These are phyloP conservation scores for Melierax canorus DNA, from an alignment of 2,113 vertebrate species.

Conservation along the genomic window DNA sequence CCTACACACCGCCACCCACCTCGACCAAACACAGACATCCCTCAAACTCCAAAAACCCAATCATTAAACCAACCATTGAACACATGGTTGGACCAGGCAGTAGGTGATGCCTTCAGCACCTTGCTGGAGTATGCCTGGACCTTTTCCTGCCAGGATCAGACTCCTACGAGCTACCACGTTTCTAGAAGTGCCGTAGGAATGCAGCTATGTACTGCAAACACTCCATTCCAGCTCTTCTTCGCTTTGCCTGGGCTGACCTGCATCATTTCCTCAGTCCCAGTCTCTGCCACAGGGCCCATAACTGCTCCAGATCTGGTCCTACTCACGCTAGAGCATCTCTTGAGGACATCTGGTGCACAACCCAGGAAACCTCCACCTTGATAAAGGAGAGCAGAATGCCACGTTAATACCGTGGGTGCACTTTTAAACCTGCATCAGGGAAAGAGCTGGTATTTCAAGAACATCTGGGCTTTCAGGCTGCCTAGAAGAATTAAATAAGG, in stretches of 20 bases:
- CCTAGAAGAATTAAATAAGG: neutral
- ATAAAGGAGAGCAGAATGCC: neutral
- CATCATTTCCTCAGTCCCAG: neutral
- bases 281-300: neutral
- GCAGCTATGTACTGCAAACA: neutral
- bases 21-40: neutral
- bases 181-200: neutral
- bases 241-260: neutral
- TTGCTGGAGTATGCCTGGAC: neutral
- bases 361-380: neutral
- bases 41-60: neutral
- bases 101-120: neutral
- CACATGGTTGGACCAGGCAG: neutral
- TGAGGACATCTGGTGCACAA: neutral
- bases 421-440: neutral
- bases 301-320: neutral
- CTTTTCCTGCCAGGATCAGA: neutral
- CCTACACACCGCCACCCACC: neutral
- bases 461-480: neutral
- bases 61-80: neutral
- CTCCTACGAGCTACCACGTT: neutral
- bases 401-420: rapidly evolving
- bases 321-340: neutral
- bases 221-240: neutral
- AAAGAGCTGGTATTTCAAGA: neutral